Base-by-base conservation (phyloP, 2,888 invertebrate genomes). In the Thumatha senex region DNA sequence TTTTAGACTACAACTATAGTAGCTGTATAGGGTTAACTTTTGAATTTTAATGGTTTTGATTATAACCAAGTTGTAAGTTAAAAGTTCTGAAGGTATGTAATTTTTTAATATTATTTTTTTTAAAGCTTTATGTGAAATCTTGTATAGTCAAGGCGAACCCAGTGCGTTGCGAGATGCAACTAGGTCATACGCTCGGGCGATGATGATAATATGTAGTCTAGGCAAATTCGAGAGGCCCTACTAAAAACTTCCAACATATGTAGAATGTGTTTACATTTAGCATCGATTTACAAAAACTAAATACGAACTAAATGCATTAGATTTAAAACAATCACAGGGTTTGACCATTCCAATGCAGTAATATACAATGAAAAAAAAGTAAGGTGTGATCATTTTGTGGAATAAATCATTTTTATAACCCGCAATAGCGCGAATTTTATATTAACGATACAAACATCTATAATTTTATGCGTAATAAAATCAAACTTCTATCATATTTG, bases 1-100 rank as follows among this genome's bases (percentile, higher is more conserved):
- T 76, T 80, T 76, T 75, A 74, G 74, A 67, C 69, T 77, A 76
- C 76, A 65, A 68, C 63, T 67, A 62, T 57, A 11, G 58, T 61
- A 56, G 51, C 58, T 59, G 63, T 64, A 4, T 24, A 46, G 57
- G 55, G 66, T 64, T 56, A 57, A 58, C 59, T 57, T 70, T 61
- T 63, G 67, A 69, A 63, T 65, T 71, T 69, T 67, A 61, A 70
- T 72, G 61, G 47, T 62, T 59, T 61, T 44, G 12, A 55, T 63
- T 56, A 61, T 48, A 45, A 49, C 46, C 45, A 18, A 46, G 39
- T 54, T 58, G 42, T 5, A 51, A 58, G 40, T 58, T 31, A 40
- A 58, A 64, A 65, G n/a, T 52, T 63, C 70, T 30, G 30, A 30
- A 30, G 30, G 8, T 7, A 8, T 30, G 8, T 30, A 30, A n/a